A percentile compares a stretch with the other conserved stretches of the same genome.
phyloP scores from a whole-genome alignment of 2,113 vertebrate species.

The Ictidomys tridecemlineatus region DNA sequence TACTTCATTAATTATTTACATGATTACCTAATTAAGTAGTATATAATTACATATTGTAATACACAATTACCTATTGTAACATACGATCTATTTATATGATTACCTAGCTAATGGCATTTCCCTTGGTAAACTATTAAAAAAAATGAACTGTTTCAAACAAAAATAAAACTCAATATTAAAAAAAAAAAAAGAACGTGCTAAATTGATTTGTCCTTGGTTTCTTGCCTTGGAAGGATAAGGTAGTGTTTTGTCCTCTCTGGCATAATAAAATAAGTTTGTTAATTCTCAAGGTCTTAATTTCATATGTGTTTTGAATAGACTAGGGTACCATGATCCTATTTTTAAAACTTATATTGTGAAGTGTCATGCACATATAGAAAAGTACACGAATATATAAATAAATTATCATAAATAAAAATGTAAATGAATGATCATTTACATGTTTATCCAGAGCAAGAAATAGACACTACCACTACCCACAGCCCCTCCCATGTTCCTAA shows the following conservation, averaged over 20 bases:
- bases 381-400: not conserved
- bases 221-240: not conserved
- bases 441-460: not conserved
- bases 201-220: not conserved
- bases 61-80: not conserved
- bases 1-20: constrained; percentile 41
- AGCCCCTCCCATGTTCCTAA: not conserved
- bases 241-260: not conserved
- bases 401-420: not conserved
- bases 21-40: not conserved
- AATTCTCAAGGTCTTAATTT: not conserved
- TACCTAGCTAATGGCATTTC: constrained; percentile 4
- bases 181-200: not conserved
- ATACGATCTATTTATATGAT: constrained; percentile 7
- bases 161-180: not conserved
- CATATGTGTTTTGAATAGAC: not conserved
- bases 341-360: not conserved
- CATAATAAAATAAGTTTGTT: not conserved
- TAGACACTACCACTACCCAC: not conserved
- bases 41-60: not conserved
- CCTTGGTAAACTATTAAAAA: not conserved
- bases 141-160: not conserved
- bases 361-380: not conserved
- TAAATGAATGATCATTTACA: not conserved
- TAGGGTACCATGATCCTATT: not conserved